Percentiles rank a stretch among this genome's conserved stretches.
Conservation (phyloP, 2,113 vertebrate species). For the Leucopternis melanops region DNA sequence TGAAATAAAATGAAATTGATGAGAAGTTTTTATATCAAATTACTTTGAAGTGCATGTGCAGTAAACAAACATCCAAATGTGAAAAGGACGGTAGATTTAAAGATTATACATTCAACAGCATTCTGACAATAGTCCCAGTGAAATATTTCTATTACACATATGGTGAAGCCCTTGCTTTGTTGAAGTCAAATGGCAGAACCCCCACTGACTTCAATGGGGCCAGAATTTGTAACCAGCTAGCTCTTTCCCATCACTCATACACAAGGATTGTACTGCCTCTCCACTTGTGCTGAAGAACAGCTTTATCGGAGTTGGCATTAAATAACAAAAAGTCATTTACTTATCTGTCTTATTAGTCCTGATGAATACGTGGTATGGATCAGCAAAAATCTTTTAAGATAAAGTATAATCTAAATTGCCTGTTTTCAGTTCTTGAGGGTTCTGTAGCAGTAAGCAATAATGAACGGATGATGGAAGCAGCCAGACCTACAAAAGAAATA, state of each 20-base stretch:
- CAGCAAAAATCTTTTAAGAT: neutral
- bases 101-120: neutral
- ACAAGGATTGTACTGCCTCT: neutral
- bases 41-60: neutral
- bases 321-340: slow-evolving; percentile 22
- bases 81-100: neutral
- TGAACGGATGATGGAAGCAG: slow-evolving; percentile 64
- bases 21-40: neutral
- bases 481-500: slow-evolving; percentile 63
- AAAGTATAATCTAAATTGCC: neutral
- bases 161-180: neutral
- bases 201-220: neutral
- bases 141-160: neutral
- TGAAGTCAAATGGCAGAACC: neutral
- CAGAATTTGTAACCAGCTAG: neutral
- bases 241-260: neutral
- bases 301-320: neutral
- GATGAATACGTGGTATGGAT: neutral
- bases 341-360: slow-evolving; percentile 33
- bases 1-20: neutral
- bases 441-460: slow-evolving; percentile 50
- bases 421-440: neutral
- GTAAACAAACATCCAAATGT: neutral
- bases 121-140: neutral
- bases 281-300: neutral